Base-by-base conservation (phyloP, 1,140 invertebrate genomes). In the Proctacanthus coquilletti region DNA sequence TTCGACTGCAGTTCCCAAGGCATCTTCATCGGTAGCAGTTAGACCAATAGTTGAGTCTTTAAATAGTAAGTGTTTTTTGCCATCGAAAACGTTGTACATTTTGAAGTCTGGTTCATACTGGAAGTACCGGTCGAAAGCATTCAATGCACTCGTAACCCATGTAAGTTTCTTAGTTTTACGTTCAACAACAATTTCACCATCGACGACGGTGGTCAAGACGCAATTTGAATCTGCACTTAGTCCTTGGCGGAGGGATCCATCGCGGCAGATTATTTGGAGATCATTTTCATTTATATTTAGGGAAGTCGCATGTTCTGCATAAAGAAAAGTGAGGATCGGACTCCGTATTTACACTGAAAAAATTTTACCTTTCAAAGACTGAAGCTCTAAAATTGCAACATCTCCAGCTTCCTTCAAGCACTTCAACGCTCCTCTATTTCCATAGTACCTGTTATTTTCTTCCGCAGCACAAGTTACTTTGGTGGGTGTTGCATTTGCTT, bases 401-500 rank as follows among this genome's bases (percentile, higher is more conserved):
- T 77, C 68, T 2, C 51, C 49, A 3, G 59, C 56, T 29, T 66
- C 54, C 1, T 47, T 49, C 0, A 78, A 50, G 46, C 76, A 79
- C 4, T 53, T 50, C 3, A 78, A 42, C 2, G 72, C 67, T 9
- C 75, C 75, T 21, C 68, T 63, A 56, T 75, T 74, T 1, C 77
- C 77, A 48, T 71, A 80, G 58, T 69, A 83, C 34, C 46, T 40
- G 49, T 75, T 76, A 1, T 48, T 52, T 9, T 13, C 0, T 46
- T 65, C 59, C 4, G 60, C 62, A 13, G 56, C 48, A 36, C 67
- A 69, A 25, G 6, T 25, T 25, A n/a, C n/a, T n/a, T n/a, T n/a
- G n/a, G n/a, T n/a, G n/a, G n/a, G n/a, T n/a, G n/a, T n/a, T n/a
- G n/a, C n/a, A n/a, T n/a, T n/a, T n/a, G n/a, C n/a, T n/a, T n/a